A percentile compares a stretch with the other conserved stretches of the same genome.
Conservation (phyloP, 2,113 vertebrate genomes). For the Laticauda laticaudata region DNA sequence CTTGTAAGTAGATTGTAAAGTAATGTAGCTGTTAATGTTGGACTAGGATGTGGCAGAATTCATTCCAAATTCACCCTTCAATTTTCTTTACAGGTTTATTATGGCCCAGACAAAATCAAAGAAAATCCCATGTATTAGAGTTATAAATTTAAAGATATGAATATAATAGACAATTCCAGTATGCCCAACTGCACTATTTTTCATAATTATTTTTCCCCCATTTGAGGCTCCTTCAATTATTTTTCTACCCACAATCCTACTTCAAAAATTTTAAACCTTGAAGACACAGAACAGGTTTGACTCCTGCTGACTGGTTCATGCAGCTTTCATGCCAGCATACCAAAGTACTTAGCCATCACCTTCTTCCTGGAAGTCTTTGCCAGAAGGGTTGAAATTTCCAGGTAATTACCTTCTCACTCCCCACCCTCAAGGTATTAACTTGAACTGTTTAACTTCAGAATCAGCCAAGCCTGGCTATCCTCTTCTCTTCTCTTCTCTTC, state of each 20-base stretch:
- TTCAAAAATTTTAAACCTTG: background rate
- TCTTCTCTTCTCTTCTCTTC: background rate
- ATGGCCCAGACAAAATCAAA: background rate
- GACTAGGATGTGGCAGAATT: background rate
- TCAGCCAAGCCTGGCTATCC: background rate
- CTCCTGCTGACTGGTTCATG: background rate
- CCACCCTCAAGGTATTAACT: background rate
- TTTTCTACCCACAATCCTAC: background rate
- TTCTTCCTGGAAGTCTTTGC: background rate
- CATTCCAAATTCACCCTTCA: background rate
- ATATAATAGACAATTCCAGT: background rate
- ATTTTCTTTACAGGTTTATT: background rate
- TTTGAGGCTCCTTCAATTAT: background rate
- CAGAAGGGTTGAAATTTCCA: background rate
- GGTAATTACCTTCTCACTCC: background rate
- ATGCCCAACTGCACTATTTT: background rate
- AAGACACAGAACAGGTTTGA: background rate
- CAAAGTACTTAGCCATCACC: background rate
- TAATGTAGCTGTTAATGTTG: background rate
- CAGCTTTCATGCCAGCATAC: background rate
- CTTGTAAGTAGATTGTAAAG: background rate
- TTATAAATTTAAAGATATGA: background rate
- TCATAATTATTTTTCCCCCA: background rate
- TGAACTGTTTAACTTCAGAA: background rate
- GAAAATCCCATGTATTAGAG: background rate